Conservation (phyloP, 1,140 invertebrate species). For the Pararge aegeria region DNA sequence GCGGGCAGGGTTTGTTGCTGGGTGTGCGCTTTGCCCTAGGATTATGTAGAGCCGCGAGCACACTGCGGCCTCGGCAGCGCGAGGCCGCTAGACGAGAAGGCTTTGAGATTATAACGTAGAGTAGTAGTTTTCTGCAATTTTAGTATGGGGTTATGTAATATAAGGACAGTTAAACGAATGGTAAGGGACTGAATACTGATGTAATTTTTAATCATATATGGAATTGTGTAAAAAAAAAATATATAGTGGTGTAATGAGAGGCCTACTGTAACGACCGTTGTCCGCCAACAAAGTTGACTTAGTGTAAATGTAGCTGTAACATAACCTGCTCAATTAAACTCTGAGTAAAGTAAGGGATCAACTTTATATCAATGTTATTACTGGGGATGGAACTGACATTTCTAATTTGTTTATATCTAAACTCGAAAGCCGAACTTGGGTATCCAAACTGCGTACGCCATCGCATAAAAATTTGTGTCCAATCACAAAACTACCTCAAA, state of each 20-base stretch:
- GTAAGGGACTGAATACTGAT: constrained; percentile 72
- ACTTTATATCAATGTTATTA: constrained; percentile 45
- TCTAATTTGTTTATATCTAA: constrained; percentile 26
- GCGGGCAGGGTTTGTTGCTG: too few relatives aligned
- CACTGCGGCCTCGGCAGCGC: constrained; percentile 18
- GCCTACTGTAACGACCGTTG: constrained; percentile 60
- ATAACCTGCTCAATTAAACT: constrained; percentile 73
- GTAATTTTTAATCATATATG: constrained; percentile 71
- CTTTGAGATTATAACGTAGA: constrained; percentile 72
- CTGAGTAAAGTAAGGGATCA: constrained; percentile 64
- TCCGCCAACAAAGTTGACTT: constrained; percentile 73
- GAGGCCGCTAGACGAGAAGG: constrained; percentile 17
- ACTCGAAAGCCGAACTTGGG: background rate
- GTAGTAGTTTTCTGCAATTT: constrained; percentile 69
- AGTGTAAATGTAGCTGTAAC: constrained; percentile 70
- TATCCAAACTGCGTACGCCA: background rate
- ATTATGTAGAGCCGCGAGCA: constrained; percentile 15
- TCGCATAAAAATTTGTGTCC: too few relatives aligned
- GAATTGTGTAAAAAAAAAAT: constrained; percentile 61
- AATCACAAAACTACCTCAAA: background rate
- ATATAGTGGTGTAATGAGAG: constrained; percentile 58
- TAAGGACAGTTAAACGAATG: constrained; percentile 65
- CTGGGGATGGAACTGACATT: constrained; percentile 45
- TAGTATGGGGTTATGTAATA: constrained; percentile 72
- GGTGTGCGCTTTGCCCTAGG: background rate